A percentile compares a stretch with the other conserved stretches of the same genome.
Evolutionary conservation across 2,797 vertebrate genomes (phyloP).

Genomic region (Spizella passerina): DNA sequence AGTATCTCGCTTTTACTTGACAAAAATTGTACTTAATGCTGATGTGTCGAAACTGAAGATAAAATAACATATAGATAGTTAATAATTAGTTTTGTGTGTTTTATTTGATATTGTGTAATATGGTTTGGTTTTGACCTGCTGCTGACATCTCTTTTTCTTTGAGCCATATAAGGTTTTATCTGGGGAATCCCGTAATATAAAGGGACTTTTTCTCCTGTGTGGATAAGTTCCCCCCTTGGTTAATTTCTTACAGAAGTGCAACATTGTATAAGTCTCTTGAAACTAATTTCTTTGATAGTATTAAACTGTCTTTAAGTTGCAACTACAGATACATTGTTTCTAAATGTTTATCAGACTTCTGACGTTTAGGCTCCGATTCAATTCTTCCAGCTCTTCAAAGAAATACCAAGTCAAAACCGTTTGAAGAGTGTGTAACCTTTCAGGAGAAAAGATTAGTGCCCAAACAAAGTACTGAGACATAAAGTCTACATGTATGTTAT

Average conservation of each 20-base stretch:
- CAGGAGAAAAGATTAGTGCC: neutral
- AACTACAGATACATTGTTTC: neutral
- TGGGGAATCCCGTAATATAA: neutral
- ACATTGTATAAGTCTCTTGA: neutral
- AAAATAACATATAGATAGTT: neutral
- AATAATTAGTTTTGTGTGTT: neutral
- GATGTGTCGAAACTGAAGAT: neutral
- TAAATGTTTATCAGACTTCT: neutral
- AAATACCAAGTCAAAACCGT: neutral
- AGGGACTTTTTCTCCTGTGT: rapidly evolving
- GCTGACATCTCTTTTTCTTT: neutral
- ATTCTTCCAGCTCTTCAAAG: neutral
- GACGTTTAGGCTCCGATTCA: rapidly evolving
- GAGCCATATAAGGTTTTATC: neutral
- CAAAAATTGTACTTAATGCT: neutral
- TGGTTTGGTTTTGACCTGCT: neutral
- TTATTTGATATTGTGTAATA: neutral
- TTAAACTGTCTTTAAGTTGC: neutral
- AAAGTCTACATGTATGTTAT: neutral
- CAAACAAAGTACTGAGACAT: neutral
- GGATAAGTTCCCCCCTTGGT: rapidly evolving
- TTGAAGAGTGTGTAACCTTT: neutral
- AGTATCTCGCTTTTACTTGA: neutral
- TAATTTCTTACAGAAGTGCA: neutral
- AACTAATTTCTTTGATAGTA: neutral